phyloP scores from a whole-genome alignment of 2,888 invertebrate species.

The Chorisops tibialis region DNA sequence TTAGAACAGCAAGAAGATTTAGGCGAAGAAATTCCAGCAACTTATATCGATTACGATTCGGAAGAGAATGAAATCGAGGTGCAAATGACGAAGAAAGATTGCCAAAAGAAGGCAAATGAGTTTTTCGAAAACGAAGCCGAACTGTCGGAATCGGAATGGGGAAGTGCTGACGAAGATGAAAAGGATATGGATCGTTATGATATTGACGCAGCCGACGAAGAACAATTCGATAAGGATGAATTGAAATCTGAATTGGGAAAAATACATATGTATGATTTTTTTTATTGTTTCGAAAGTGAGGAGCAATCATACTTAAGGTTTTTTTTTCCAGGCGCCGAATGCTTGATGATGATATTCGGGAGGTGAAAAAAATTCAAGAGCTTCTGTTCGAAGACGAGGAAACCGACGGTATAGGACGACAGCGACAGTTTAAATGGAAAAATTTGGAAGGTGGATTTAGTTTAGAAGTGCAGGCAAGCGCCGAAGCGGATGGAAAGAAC shows the following conservation, averaged over 20 bases:
- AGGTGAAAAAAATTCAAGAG: conserved; percentile 80
- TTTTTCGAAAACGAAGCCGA: conserved; percentile 92
- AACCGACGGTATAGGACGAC: conserved; percentile 71
- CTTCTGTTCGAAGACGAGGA: conserved; percentile 85
- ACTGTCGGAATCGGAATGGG: conserved; percentile 86
- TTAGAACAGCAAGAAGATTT: conserved; percentile 37
- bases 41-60: conserved; percentile 71
- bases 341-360: conserved; percentile 82
- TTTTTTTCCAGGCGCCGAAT: conserved; percentile 62
- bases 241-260: conserved; percentile 75
- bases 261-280: conserved; percentile 74
- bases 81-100: conserved; percentile 45
- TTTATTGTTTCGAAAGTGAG: not conserved
- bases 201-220: conserved; percentile 78
- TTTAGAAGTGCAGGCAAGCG: conserved; percentile 43
- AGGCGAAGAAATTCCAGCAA: conserved; percentile 50
- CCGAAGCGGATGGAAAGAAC: conserved; percentile 55
- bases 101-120: conserved; percentile 56
- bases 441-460: conserved; percentile 61
- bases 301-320: too few relatives aligned
- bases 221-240: conserved; percentile 75
- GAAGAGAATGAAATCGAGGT: conserved; percentile 75
- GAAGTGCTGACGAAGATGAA: conserved; percentile 85
- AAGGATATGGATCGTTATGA: conserved; percentile 75
- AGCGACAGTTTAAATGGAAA: conserved; percentile 82